A percentile compares a stretch with the other conserved stretches of the same genome.
These are phyloP conservation scores for Rhingia campestris DNA, from an alignment of 2,888 invertebrate species.

Conservation along the genomic window DNA sequence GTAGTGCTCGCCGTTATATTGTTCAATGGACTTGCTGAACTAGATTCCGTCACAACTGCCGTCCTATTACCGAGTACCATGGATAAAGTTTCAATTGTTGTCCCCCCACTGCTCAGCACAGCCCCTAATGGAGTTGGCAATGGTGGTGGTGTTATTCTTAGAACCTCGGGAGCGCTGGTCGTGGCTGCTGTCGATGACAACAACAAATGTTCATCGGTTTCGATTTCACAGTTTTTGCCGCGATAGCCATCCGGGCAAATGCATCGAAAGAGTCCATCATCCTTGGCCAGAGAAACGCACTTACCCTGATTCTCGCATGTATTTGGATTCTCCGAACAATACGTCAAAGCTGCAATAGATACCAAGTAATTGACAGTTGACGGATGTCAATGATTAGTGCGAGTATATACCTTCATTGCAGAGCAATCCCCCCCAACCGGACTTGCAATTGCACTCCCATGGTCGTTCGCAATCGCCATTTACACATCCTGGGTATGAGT, in stretches of 20 bases:
- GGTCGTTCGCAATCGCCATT: constrained; percentile 92
- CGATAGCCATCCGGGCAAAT: constrained; percentile 89
- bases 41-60: constrained; percentile 22
- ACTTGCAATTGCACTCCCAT: constrained; percentile 94
- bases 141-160: constrained; percentile 80
- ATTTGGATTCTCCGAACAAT: constrained; percentile 90
- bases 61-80: constrained; percentile 16
- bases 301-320: constrained; percentile 92
- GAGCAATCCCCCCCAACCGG: constrained; percentile 92
- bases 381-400: not conserved
- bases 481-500: constrained; percentile 94
- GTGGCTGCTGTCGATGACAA: constrained; percentile 20
- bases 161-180: constrained; percentile 78
- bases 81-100: constrained; percentile 49
- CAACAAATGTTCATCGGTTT: constrained; percentile 80
- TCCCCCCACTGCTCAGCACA: not conserved
- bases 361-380: constrained; percentile 12
- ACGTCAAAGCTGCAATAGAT: constrained; percentile 87
- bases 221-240: constrained; percentile 90
- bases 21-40: constrained; percentile 47
- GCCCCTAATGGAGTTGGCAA: constrained; percentile 8
- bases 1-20: constrained; percentile 24
- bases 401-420: constrained; percentile 90
- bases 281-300: constrained; percentile 90
- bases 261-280: constrained; percentile 90